Conservation (phyloP, 1,140 invertebrate species). For the Acromyrmex echinatior region DNA sequence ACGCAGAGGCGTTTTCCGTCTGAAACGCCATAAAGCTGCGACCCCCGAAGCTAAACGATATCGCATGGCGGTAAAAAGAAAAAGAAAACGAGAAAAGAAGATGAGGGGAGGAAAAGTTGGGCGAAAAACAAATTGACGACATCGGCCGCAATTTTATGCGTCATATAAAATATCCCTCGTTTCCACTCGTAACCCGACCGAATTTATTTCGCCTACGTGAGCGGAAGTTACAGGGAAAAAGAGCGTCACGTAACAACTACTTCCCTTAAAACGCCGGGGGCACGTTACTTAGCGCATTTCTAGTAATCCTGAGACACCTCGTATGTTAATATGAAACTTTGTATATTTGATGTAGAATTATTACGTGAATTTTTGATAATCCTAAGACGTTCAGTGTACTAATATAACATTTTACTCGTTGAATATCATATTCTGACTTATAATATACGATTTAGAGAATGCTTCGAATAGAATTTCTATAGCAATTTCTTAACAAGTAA, state of each 20-base stretch:
- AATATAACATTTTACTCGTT: slow-evolving; percentile 6
- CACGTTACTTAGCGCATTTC: slow-evolving; percentile 7
- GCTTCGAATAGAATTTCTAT: background rate
- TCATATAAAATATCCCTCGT: slow-evolving; percentile 52
- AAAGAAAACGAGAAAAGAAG: background rate
- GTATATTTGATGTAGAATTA: background rate
- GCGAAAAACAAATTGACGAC: slow-evolving; percentile 74
- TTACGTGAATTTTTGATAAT: background rate
- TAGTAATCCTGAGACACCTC: background rate
- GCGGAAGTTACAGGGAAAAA: slow-evolving; percentile 10
- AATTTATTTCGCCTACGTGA: slow-evolving; percentile 64
- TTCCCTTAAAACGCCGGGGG: slow-evolving; percentile 6
- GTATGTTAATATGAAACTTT: slow-evolving; percentile 10
- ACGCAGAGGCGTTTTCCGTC: slow-evolving; percentile 37
- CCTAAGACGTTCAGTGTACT: background rate
- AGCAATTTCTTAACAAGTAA: background rate
- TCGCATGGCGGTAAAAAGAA: background rate
- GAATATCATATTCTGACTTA: background rate
- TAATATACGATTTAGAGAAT: background rate
- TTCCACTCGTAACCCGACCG: slow-evolving; percentile 7
- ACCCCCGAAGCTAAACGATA: slow-evolving; percentile 53
- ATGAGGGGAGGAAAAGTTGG: background rate
- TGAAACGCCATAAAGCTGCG: slow-evolving; percentile 61
- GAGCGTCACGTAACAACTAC: slow-evolving; percentile 24
- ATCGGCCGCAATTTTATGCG: slow-evolving; percentile 55